Evolutionary conservation across 2,888 invertebrate species (phyloP).

Genomic region (Lampropteryx suffumata): DNA sequence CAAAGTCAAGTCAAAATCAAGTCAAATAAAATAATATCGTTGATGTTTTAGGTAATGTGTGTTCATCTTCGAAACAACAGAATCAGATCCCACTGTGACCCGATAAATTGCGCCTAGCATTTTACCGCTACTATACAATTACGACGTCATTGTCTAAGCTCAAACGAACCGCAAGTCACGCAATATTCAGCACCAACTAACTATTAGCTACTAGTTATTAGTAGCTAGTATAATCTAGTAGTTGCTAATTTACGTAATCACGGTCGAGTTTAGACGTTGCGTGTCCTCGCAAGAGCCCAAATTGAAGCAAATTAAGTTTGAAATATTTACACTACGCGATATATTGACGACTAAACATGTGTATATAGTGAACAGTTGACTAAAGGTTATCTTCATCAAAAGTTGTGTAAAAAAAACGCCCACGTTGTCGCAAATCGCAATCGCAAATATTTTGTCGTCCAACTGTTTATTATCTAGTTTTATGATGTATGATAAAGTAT

Average conservation of each 20-base stretch:
- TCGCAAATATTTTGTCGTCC: too few relatives aligned
- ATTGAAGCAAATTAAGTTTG: slow-evolving; percentile 4
- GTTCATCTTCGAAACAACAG: too few relatives aligned
- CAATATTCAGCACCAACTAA: slow-evolving; percentile 3
- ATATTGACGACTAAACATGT: background rate
- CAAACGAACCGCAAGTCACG: slow-evolving; percentile 16
- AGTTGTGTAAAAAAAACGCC: too few relatives aligned
- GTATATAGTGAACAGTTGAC: too few relatives aligned
- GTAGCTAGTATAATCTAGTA: slow-evolving; percentile 5
- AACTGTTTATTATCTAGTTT: too few relatives aligned
- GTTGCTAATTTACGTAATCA: slow-evolving; percentile 23
- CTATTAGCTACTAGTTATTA: slow-evolving; percentile 2
- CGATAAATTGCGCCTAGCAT: slow-evolving; percentile 2
- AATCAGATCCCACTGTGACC: background rate
- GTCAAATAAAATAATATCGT: too few relatives aligned
- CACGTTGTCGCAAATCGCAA: too few relatives aligned
- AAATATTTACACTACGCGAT: slow-evolving; percentile 5
- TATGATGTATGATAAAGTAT: too few relatives aligned
- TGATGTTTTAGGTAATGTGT: too few relatives aligned
- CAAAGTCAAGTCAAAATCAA: too few relatives aligned
- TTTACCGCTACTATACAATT: slow-evolving; percentile 14
- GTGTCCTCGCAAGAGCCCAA: slow-evolving; percentile 8
- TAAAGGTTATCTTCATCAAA: too few relatives aligned
- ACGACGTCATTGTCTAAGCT: slow-evolving; percentile 16
- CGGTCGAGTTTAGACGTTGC: slow-evolving; percentile 12